Conservation (phyloP, 2,888 invertebrate species). For the Ophioninae sp. region DNA sequence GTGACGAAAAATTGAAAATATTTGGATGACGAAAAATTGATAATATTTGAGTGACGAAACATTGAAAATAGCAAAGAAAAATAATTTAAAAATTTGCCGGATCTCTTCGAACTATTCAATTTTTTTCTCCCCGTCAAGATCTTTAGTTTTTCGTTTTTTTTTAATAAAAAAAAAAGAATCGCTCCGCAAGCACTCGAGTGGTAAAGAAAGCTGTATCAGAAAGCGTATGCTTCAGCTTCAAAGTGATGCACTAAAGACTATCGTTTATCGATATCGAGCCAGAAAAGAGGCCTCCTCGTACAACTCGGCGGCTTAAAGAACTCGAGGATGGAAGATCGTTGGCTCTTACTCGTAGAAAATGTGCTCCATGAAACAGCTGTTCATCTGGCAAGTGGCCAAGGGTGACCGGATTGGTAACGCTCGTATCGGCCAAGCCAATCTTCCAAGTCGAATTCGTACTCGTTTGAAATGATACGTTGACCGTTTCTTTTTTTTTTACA, state of each 20-base stretch:
- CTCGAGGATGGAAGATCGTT: slow-evolving; percentile 5
- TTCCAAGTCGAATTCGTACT: slow-evolving; percentile 3
- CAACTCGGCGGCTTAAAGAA: slow-evolving; percentile 29
- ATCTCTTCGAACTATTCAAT: no score
- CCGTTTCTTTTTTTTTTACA: slow-evolving; percentile 26
- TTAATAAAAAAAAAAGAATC: background rate
- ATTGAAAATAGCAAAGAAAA: no score
- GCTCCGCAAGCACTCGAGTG: background rate
- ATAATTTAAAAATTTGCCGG: no score
- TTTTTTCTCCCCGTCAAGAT: no score
- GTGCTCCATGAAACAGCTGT: slow-evolving; percentile 50
- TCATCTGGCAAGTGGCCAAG: slow-evolving; percentile 46
- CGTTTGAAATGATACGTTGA: slow-evolving; percentile 23
- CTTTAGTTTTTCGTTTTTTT: no score
- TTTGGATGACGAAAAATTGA: no score
- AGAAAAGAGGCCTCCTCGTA: slow-evolving; percentile 11
- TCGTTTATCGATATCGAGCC: slow-evolving; percentile 38
- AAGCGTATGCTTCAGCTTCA: background rate
- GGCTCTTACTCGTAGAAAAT: background rate
- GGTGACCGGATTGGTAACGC: slow-evolving; percentile 42
- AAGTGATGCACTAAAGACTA: slow-evolving; percentile 16
- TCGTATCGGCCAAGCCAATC: slow-evolving; percentile 28
- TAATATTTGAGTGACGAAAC: no score
- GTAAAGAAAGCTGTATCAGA: background rate
- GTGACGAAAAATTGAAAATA: no score